Conservation (phyloP, 2,888 invertebrate species). For the Abrostola tripartita region DNA sequence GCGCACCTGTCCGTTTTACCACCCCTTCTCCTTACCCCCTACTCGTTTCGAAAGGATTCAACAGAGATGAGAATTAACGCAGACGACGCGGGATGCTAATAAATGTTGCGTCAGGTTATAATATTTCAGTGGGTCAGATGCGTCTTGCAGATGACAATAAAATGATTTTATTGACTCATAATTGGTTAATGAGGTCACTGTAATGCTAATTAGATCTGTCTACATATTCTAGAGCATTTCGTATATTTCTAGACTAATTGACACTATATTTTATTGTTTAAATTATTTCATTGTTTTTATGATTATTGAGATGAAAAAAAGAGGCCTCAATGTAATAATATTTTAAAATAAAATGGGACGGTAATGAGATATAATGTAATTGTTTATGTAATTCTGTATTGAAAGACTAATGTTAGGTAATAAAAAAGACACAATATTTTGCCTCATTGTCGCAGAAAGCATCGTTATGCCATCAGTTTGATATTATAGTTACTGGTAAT, state of each 20-base stretch:
- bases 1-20: constrained; percentile 82
- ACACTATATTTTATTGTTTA: too few relatives aligned
- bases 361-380: too few relatives aligned
- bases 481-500: too few relatives aligned
- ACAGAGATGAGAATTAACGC: constrained; percentile 70
- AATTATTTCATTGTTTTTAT: too few relatives aligned
- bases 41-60: constrained; percentile 85
- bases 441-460: too few relatives aligned
- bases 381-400: too few relatives aligned
- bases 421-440: too few relatives aligned
- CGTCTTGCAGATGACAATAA: constrained; percentile 37
- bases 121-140: constrained; percentile 58
- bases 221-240: constrained; percentile 16
- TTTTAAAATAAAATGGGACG: too few relatives aligned
- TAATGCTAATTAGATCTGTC: neutral
- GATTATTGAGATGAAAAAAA: too few relatives aligned
- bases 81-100: constrained; percentile 67
- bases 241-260: neutral
- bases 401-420: too few relatives aligned
- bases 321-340: too few relatives aligned
- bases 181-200: constrained; percentile 1
- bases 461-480: too few relatives aligned
- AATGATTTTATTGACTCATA: constrained; percentile 8
- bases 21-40: constrained; percentile 84
- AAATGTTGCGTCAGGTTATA: constrained; percentile 73